Evolutionary conservation across 2,888 invertebrate genomes (phyloP), one percentile per base, ranked within the genome.

Genomic region (Merodon equestris): DNA sequence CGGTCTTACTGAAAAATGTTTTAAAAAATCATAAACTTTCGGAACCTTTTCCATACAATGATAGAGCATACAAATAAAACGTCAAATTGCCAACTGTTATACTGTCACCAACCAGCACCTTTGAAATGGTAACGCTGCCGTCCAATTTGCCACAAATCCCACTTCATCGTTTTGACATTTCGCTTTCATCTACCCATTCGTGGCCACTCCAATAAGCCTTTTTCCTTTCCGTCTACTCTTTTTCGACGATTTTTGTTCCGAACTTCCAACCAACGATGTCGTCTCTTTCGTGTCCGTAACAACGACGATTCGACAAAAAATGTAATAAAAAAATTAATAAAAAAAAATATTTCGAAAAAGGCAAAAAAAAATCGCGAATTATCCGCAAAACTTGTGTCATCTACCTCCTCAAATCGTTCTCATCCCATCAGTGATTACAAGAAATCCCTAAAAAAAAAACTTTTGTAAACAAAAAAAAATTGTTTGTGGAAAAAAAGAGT

Each of bases 221-320:
- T 61, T 53, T 58, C 42, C 27, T 27, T 27, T 7, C 27, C 27
- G 7, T 27, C 27, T 48, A 14, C 14, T 42, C 68, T 47, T 70
- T 45, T 63, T 63, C 34, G 14, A 51, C 27, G 50, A 79, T 70
- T 74, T 79, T 74, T 60, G 74, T 73, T 74, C 79, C 79, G 79
- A 72, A 79, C 74, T 64, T 73, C 74, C 68, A 79, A 53, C 64
- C 68, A 73, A 74, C 79, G 74, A 74, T 79, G 79, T 79, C 73
- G 79, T 79, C 70, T 77, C 72, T 74, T 74, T 70, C 79, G 74
- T 79, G 79, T 74, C 74, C 74, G 79, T 70, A 68, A 79, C 72
- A 72, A 77, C 79, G 79, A 79, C 73, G 56, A 34, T 4, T 27
- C 27, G 3, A 7, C 58, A 57, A 48, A 67, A 73, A 73, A 60